Conservation (phyloP, 1,140 invertebrate genomes). For the Sinella curviseta region DNA sequence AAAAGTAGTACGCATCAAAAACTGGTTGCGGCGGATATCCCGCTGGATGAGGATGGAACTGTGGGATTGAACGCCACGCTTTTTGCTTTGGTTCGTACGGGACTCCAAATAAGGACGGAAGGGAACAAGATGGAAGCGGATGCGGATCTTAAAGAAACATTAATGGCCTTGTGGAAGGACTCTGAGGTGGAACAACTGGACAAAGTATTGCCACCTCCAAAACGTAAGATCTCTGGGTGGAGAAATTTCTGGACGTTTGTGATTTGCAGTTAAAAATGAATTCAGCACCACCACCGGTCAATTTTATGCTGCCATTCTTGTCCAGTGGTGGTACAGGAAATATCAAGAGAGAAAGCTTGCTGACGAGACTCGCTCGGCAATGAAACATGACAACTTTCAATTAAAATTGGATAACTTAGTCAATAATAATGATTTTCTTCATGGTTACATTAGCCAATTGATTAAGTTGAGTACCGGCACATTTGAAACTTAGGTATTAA, state of each 20-base stretch:
- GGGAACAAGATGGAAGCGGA: not conserved
- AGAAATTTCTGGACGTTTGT: too few relatives aligned
- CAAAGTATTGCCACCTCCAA: not conserved
- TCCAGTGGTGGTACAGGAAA: slow-evolving; percentile 98
- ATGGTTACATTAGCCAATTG: too few relatives aligned
- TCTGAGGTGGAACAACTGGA: not conserved
- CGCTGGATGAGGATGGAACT: slow-evolving; percentile 61
- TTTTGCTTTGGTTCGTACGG: slow-evolving; percentile 52
- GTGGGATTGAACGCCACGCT: too few relatives aligned
- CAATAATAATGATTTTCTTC: too few relatives aligned
- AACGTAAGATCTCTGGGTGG: too few relatives aligned
- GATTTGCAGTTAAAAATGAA: slow-evolving; percentile 74
- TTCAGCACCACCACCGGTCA: slow-evolving; percentile 99
- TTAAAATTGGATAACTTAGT: too few relatives aligned
- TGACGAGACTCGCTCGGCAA: too few relatives aligned
- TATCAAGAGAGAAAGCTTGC: slow-evolving; percentile 99
- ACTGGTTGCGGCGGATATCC: slow-evolving; percentile 66
- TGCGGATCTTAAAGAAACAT: not conserved
- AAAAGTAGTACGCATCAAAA: slow-evolving; percentile 65
- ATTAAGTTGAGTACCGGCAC: too few relatives aligned
- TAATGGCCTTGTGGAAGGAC: not conserved
- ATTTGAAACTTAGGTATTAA: too few relatives aligned
- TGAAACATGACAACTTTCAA: too few relatives aligned
- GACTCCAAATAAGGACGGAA: not conserved
- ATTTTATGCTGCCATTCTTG: slow-evolving; percentile 99